These are phyloP conservation scores for Ceratina australensis DNA, from an alignment of 1,140 invertebrate genomes.

Conservation along the genomic window DNA sequence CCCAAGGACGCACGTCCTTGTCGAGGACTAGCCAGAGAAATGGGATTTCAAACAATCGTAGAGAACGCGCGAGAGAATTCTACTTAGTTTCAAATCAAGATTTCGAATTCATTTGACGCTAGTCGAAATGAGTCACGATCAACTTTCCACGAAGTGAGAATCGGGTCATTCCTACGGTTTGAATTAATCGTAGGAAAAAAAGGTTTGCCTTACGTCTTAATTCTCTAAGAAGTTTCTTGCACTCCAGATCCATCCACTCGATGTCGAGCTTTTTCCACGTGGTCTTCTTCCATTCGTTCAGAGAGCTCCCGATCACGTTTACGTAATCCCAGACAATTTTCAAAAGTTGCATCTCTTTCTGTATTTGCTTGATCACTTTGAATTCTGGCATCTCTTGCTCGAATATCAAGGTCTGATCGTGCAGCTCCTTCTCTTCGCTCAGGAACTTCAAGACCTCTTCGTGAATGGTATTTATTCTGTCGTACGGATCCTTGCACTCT, in stretches of 20 bases:
- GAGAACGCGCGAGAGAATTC: no score
- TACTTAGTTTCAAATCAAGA: no score
- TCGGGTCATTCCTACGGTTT: no score
- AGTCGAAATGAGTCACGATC: no score
- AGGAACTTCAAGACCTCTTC: constrained; percentile 85
- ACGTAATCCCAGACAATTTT: constrained; percentile 96
- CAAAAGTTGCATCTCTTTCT: constrained; percentile 88
- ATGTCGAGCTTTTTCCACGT: constrained; percentile 96
- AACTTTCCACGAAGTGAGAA: no score
- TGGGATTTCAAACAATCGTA: neutral
- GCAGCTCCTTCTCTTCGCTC: constrained; percentile 83
- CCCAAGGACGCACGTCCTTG: constrained; percentile 93
- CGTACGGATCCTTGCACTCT: constrained; percentile 87
- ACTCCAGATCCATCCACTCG: constrained; percentile 96
- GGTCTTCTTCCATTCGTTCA: constrained; percentile 95
- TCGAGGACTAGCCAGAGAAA: constrained; percentile 83
- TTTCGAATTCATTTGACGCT: no score
- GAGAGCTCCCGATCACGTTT: constrained; percentile 87
- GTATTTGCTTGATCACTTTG: constrained; percentile 86
- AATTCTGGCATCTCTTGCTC: constrained; percentile 92
- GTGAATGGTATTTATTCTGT: constrained; percentile 87
- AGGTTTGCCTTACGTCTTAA: constrained; percentile 80
- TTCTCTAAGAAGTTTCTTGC: constrained; percentile 94
- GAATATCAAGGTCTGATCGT: constrained; percentile 90
- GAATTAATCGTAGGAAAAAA: neutral